A percentile compares a stretch with the other conserved stretches of the same genome.
phyloP scores from a whole-genome alignment of 2,797 vertebrate species.

The Lerista edwardsae region DNA sequence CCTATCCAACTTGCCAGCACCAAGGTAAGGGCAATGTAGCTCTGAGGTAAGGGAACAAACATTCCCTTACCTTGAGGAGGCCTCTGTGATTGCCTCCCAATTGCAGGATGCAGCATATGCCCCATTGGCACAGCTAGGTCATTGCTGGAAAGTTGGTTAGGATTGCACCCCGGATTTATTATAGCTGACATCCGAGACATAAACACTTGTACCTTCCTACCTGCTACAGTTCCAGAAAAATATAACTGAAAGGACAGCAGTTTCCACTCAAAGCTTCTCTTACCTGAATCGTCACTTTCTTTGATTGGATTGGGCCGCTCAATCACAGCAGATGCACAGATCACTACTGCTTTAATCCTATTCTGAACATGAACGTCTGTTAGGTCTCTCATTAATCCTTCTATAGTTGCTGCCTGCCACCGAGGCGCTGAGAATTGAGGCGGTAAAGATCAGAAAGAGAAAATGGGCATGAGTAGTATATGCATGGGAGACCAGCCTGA shows the following conservation, averaged over 20 bases:
- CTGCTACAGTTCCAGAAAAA: neutral
- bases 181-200: neutral
- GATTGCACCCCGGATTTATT: too few species aligned
- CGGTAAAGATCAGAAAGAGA: neutral
- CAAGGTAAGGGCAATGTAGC: too few species aligned
- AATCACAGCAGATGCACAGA: slow-evolving; percentile 71
- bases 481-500: too few species aligned
- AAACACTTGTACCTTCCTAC: neutral
- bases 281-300: slow-evolving; percentile 8
- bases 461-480: neutral
- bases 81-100: too few species aligned
- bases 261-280: slow-evolving; percentile 16
- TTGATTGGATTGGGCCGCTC: slow-evolving; percentile 30
- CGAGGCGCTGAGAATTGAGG: slow-evolving; percentile 47
- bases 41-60: too few species aligned
- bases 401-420: slow-evolving; percentile 72
- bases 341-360: slow-evolving; percentile 74
- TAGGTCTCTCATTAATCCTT: slow-evolving; percentile 70
- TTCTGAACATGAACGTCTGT: slow-evolving; percentile 58
- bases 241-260: neutral
- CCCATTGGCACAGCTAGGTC: too few species aligned
- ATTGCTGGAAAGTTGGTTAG: too few species aligned
- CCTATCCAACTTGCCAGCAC: too few species aligned
- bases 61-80: too few species aligned
- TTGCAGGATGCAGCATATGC: too few species aligned